Percentiles rank a stretch among this genome's conserved stretches.
phyloP scores from a whole-genome alignment of 2,797 vertebrate genomes.

The Cirrhinus mrigala region DNA sequence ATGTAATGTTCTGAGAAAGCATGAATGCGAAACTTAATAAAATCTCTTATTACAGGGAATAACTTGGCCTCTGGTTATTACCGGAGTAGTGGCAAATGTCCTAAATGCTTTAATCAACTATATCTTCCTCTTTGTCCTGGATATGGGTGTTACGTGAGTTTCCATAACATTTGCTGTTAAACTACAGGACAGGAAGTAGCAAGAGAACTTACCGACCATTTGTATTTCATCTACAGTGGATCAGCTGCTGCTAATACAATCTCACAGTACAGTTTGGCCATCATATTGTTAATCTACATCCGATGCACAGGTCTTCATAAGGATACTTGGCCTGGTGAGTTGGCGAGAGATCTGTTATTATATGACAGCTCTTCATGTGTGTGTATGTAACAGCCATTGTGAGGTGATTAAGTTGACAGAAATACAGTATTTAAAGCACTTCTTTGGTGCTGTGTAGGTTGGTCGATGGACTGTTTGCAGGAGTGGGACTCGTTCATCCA shows the following conservation, averaged over 20 bases:
- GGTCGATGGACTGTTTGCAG: conserved; percentile 86
- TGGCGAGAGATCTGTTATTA: neutral
- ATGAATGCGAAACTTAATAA: conserved; percentile 3
- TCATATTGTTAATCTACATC: conserved; percentile 83
- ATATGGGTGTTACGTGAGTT: conserved; percentile 91
- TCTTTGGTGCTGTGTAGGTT: conserved; percentile 76
- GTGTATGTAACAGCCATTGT: neutral
- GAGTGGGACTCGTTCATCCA: conserved; percentile 86
- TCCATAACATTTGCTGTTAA: neutral
- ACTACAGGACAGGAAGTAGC: neutral
- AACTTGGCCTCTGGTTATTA: conserved; percentile 87
- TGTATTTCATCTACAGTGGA: conserved; percentile 75
- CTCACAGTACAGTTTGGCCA: conserved; percentile 82
- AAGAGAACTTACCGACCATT: neutral
- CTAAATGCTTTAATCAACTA: conserved; percentile 87
- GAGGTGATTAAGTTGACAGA: neutral
- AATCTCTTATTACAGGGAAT: conserved; percentile 80
- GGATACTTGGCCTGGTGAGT: conserved; percentile 88
- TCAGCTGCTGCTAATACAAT: conserved; percentile 86
- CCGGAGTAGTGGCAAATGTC: conserved; percentile 83
- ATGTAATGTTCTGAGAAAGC: neutral
- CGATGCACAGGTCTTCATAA: conserved; percentile 84
- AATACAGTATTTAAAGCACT: neutral
- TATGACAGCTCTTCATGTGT: neutral
- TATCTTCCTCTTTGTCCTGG: conserved; percentile 80